A percentile compares a stretch with the other conserved stretches of the same genome.
Conservation (phyloP, 2,797 vertebrate species). For the Spondyliosoma cantharus region DNA sequence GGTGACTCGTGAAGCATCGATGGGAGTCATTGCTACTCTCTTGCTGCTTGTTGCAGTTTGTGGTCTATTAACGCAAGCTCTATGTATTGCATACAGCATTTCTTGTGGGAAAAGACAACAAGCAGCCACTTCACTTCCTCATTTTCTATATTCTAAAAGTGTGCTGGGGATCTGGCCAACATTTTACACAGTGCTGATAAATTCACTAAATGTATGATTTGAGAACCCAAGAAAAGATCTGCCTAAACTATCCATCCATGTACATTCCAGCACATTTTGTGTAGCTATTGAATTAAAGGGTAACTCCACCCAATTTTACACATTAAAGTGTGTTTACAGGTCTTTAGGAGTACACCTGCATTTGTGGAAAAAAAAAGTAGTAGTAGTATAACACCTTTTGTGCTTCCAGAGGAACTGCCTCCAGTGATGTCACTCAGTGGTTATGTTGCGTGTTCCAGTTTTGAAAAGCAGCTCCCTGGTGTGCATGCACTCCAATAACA, state of each 20-base stretch:
- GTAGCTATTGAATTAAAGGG: background rate
- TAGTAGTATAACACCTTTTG: too few species aligned
- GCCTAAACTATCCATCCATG: background rate
- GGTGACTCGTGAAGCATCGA: slow-evolving; percentile 39
- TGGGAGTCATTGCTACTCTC: background rate
- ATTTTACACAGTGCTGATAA: background rate
- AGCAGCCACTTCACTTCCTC: slow-evolving; percentile 25
- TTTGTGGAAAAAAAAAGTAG: too few species aligned
- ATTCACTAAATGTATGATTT: background rate
- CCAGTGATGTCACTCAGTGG: too few species aligned
- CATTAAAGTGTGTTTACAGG: too few species aligned
- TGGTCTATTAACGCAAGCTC: background rate
- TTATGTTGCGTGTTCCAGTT: too few species aligned
- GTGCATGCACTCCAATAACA: too few species aligned
- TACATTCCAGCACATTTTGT: slow-evolving; percentile 5
- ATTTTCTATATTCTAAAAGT: background rate
- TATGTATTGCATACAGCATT: background rate
- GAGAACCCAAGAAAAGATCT: background rate
- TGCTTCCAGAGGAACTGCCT: too few species aligned
- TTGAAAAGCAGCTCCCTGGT: too few species aligned
- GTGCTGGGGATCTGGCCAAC: background rate
- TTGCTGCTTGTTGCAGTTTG: slow-evolving; percentile 8
- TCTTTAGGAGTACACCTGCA: too few species aligned
- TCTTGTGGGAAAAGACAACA: background rate
- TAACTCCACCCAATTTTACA: too few species aligned